Base-by-base conservation (phyloP, 2,113 vertebrate genomes). In the Lichenostomus cassidix region DNA sequence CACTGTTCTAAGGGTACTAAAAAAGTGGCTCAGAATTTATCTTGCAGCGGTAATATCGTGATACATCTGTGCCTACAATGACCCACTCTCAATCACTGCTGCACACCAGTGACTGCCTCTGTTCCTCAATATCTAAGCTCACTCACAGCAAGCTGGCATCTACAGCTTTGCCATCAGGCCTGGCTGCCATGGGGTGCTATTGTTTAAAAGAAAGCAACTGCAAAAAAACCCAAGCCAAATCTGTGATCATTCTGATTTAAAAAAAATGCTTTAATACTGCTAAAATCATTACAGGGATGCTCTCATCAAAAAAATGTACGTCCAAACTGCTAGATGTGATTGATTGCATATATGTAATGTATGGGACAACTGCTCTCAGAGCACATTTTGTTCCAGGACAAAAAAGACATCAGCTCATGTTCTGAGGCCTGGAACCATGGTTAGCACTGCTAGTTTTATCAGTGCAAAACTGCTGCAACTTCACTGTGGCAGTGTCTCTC, bases 401-500 rank as follows among this genome's bases (percentile, higher is more conserved):
- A 56, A 64, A 95, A 92, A 82, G n/a, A 74, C 69, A 79, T 70
- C 68, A 64, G 39, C 39, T 83, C 8, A 1, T 63, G n/a, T 47
- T 85, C 49, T 52, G 70, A 83, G 39, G 49, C 53, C 53, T 52
- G 91, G 41, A 77, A 87, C 28, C 83, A 12, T 2, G 28, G 60
- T 10, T 31, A 84, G 74, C 3, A 4, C 62, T 59, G 68, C 50
- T 50, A 10, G 83, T 47, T 94, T 96, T 94, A 95, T 95, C 94
- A 91, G 74, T 8, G 2, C 69, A 79, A 58, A 97, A 83, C 91
- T 89, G 93, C 89, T 89, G 89, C 83, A 94, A 82, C 63, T 89
- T 82, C 59, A 18, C 69, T 5, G 70, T 44, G n/a, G 89, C 65
- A 84, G 77, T 15, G 4, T n/a, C 76, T 91, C 92, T 60, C 83